These are phyloP conservation scores for Auanema sp. DNA, from an alignment of 2,888 invertebrate species.

Conservation along the genomic window DNA sequence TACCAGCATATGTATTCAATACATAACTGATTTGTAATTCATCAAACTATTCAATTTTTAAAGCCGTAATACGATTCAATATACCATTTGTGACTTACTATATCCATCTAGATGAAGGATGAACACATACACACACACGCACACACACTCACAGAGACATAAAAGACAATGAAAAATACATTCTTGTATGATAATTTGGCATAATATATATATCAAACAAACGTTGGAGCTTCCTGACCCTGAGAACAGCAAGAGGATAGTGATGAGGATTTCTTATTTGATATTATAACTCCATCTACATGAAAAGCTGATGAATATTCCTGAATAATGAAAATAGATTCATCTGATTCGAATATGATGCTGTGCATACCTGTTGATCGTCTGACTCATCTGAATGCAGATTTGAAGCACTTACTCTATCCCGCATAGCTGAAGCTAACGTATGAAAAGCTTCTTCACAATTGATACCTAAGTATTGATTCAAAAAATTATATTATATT, in stretches of 20 bases:
- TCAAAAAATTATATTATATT: not conserved
- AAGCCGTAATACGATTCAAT: too few relatives aligned
- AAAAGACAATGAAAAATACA: too few relatives aligned
- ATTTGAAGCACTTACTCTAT: slow-evolving; percentile 48
- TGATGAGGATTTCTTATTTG: slow-evolving; percentile 39
- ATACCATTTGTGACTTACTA: too few relatives aligned
- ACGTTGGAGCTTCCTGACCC: slow-evolving; percentile 30
- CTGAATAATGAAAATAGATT: slow-evolving; percentile 19
- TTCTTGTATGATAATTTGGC: too few relatives aligned
- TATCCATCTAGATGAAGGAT: too few relatives aligned
- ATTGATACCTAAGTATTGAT: slow-evolving; percentile 47
- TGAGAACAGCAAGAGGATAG: slow-evolving; percentile 34
- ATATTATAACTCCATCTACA: slow-evolving; percentile 63
- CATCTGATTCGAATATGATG: not conserved
- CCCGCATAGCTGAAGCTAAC: slow-evolving; percentile 62
- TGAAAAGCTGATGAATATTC: slow-evolving; percentile 62
- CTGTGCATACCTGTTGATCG: slow-evolving; percentile 42
- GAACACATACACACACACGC: too few relatives aligned
- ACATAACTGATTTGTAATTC: too few relatives aligned
- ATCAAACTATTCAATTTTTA: too few relatives aligned
- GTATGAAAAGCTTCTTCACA: slow-evolving; percentile 63
- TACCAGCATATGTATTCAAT: too few relatives aligned
- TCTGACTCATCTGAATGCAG: slow-evolving; percentile 45
- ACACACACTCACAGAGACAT: too few relatives aligned
- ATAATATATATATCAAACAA: slow-evolving; percentile 24